Evolutionary conservation across 2,797 vertebrate species (phyloP), one percentile per base, ranked within the genome.

Genomic region (Cheirogaleus major): DNA sequence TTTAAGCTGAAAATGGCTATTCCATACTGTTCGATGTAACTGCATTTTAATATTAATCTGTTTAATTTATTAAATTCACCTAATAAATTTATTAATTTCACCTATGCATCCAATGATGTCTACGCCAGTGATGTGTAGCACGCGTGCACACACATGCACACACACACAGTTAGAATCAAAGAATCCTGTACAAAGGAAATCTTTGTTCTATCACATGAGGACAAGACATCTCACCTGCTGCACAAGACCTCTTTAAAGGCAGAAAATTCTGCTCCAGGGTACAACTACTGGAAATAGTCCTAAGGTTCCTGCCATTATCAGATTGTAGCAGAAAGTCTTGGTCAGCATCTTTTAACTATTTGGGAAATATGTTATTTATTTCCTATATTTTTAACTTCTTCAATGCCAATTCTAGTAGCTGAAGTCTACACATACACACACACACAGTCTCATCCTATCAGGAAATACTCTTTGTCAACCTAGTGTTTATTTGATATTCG

Each of bases 141-240:
- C 15, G 3, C 8, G 7, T 1, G 6, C 15, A 14, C 20, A 2
- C 3, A 7, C 30, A 25, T 18, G 22, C 10, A 38, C n/a, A 63
- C 48, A n/a, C n/a, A 10, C 4, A 38, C 9, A 17, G 32, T 65
- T 30, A 73, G 10, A 45, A 30, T 32, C 25, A 43, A 30, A 57
- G 18, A 79, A 75, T 15, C 43, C 8, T 15, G 1, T 41, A 11
- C 18, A 88, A 83, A 90, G 15, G 41, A 88, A 32, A 22, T 3
- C 3, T 73, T 45, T 30, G 6, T 6, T 38, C 15, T 70, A 0
- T 45, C 25, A 72, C 52, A 59, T 4, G 48, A 4, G 73, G 7
- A 65, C 3, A 38, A 59, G 20, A 30, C 8, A 52, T 30, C 15
- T 69, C n/a, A n/a, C 9, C 4, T 91, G 65, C 59, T 70, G 1